Percentiles rank a stretch among this genome's conserved stretches.
Conservation (phyloP, 1,140 invertebrate genomes). For the Cephus cinctus region DNA sequence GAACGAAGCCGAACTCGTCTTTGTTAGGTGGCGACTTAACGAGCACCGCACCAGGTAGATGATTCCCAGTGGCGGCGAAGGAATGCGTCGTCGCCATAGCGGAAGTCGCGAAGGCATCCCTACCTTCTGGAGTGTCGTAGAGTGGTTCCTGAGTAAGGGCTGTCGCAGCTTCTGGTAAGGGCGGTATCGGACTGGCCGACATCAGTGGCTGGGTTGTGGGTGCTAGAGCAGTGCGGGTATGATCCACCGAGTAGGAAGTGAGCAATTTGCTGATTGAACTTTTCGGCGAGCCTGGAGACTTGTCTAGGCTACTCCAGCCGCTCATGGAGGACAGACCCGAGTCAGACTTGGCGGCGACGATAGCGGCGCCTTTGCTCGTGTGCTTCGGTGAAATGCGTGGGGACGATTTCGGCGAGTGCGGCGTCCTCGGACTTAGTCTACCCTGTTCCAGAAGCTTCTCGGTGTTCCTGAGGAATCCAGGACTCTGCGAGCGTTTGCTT, state of each 20-base stretch:
- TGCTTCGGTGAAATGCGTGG: conserved; percentile 74
- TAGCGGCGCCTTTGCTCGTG: conserved; percentile 62
- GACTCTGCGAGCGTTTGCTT: conserved; percentile 46
- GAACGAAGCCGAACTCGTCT: conserved; percentile 44
- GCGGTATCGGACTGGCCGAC: conserved; percentile 38
- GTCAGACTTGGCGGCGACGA: conserved; percentile 74
- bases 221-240: conserved; percentile 30
- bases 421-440: conserved; percentile 63
- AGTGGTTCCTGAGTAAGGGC: conserved; percentile 44
- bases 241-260: conserved; percentile 45
- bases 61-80: conserved; percentile 34
- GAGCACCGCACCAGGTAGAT: conserved; percentile 37
- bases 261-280: conserved; percentile 45
- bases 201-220: conserved; percentile 34
- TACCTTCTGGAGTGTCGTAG: conserved; percentile 49
- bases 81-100: conserved; percentile 12
- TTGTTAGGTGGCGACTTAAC: conserved; percentile 37
- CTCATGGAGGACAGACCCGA: conserved; percentile 84
- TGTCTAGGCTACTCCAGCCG: conserved; percentile 80
- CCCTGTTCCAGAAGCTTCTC: conserved; percentile 54
- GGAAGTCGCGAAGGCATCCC: conserved; percentile 34
- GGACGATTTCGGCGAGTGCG: conserved; percentile 71
- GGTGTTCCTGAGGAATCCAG: conserved; percentile 49
- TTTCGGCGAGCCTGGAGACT: conserved; percentile 75
- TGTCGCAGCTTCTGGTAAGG: conserved; percentile 35